Conservation (phyloP, 2,113 vertebrate genomes). For the Danionella cerebrum region DNA sequence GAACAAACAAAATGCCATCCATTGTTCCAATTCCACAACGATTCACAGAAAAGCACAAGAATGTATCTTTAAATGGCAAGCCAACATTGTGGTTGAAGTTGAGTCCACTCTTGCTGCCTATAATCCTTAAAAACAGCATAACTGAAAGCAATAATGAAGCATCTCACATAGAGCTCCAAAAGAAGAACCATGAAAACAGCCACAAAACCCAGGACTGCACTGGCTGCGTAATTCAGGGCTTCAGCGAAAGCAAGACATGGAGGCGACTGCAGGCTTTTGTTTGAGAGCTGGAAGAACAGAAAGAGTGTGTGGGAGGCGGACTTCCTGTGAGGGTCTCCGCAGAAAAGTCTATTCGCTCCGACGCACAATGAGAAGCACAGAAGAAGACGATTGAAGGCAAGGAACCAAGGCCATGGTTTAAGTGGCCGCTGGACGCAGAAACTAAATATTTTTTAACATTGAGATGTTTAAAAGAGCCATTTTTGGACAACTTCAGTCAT, state of each 20-base stretch:
- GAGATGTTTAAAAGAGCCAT: neutral
- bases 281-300: slow-evolving; percentile 10
- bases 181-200: slow-evolving; percentile 20
- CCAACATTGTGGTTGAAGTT: neutral
- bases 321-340: slow-evolving; percentile 24
- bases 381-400: neutral
- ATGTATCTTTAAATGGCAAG: neutral
- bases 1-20: neutral
- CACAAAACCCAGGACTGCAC: slow-evolving; percentile 23
- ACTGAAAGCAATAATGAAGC: slow-evolving; percentile 9
- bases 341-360: neutral
- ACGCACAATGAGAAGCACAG: neutral
- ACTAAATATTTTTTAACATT: neutral
- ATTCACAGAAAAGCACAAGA: neutral
- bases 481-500: neutral
- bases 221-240: slow-evolving; percentile 17
- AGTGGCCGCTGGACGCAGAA: neutral
- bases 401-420: neutral
- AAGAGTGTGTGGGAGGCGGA: slow-evolving; percentile 9
- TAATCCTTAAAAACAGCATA: slow-evolving; percentile 1
- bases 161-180: slow-evolving; percentile 12
- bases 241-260: slow-evolving; percentile 24
- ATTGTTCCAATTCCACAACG: neutral
- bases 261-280: neutral
- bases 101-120: neutral